Conservation (phyloP, 2,113 vertebrate species). For the Corythornis cristatus region DNA sequence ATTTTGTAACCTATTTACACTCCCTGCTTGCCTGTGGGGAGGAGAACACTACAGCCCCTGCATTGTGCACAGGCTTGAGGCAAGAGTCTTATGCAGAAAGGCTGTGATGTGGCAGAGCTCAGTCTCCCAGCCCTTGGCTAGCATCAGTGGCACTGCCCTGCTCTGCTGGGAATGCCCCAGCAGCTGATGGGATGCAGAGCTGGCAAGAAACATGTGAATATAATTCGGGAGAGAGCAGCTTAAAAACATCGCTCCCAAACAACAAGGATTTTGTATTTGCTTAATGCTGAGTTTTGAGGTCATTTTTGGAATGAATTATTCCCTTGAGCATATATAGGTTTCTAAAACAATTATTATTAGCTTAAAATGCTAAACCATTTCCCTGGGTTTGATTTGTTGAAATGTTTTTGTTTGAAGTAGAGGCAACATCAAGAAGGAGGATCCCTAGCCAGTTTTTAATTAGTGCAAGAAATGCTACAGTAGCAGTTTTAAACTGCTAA, state of each 20-base stretch:
- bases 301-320: not conserved
- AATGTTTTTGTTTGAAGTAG: constrained; percentile 28
- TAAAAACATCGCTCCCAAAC: not conserved
- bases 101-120: not conserved
- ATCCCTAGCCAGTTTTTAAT: constrained; percentile 17
- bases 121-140: not conserved
- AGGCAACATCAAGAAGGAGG: not conserved
- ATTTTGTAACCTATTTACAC: not conserved
- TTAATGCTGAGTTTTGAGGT: not conserved
- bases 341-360: constrained; percentile 27
- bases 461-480: not conserved
- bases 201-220: not conserved
- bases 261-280: not conserved
- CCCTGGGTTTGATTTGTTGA: not conserved
- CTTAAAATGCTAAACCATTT: not conserved
- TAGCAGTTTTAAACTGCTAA: not conserved
- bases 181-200: not conserved
- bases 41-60: not conserved
- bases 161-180: not conserved
- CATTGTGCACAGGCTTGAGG: not conserved
- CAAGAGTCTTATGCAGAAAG: not conserved
- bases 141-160: fast-evolving
- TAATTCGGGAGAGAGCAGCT: not conserved
- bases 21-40: not conserved
- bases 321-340: not conserved